Conservation (phyloP, 1,140 invertebrate genomes). For the Antheraea pernyi region DNA sequence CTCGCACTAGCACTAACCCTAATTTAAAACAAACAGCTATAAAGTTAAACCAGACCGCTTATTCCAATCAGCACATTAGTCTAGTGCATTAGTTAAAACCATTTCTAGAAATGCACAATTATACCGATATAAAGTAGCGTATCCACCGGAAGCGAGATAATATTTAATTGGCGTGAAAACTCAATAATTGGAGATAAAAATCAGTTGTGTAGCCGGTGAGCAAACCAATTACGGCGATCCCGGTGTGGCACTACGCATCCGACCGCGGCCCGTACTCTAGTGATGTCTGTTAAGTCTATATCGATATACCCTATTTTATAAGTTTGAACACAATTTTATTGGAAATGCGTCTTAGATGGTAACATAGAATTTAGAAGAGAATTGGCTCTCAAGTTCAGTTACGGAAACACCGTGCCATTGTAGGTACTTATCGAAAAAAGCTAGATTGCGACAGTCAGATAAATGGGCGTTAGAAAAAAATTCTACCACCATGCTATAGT, state of each 20-base stretch:
- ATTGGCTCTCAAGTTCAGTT: no score
- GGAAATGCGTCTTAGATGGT: no score
- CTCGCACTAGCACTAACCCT: no score
- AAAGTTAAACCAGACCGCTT: not conserved
- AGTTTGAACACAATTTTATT: no score
- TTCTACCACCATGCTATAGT: no score
- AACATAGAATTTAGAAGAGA: no score
- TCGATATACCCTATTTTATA: constrained; percentile 18
- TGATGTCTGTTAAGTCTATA: constrained; percentile 23
- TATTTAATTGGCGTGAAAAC: constrained; percentile 77
- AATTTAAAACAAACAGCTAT: not conserved
- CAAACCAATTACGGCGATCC: constrained; percentile 67
- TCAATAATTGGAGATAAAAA: constrained; percentile 77
- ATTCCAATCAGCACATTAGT: constrained; percentile 18
- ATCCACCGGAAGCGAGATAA: constrained; percentile 69
- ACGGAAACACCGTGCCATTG: no score
- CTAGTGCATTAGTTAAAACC: constrained; percentile 17
- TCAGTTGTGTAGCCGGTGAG: constrained; percentile 50
- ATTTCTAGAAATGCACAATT: constrained; percentile 44
- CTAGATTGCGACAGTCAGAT: no score
- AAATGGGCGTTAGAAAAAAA: no score
- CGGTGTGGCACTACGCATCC: constrained; percentile 57
- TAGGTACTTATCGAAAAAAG: no score
- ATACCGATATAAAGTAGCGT: constrained; percentile 42
- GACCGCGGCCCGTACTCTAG: constrained; percentile 40